Conservation (phyloP, 2,113 vertebrate species). For the Nibea coibor region DNA sequence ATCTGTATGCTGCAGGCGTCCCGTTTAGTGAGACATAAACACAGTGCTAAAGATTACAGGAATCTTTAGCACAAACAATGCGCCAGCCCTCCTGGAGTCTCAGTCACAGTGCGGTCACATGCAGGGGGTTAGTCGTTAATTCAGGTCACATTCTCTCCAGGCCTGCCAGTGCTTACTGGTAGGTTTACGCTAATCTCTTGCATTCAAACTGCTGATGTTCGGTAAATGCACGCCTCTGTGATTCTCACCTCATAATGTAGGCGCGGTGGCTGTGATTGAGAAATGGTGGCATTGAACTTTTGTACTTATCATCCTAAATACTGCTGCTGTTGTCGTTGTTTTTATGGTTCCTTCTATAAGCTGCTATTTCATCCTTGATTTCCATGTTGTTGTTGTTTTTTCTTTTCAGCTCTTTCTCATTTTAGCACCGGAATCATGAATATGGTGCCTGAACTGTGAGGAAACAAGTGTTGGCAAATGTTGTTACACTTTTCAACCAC, state of each 20-base stretch:
- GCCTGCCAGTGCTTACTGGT: conserved; percentile 31
- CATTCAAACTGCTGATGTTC: conserved; percentile 27
- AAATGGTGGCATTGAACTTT: neutral
- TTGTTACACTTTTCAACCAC: neutral
- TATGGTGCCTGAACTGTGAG: neutral
- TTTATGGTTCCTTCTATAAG: neutral
- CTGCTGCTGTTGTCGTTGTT: neutral
- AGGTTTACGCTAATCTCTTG: conserved; percentile 43
- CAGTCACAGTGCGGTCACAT: conserved; percentile 49
- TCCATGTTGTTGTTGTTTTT: neutral
- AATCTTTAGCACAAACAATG: conserved; percentile 59
- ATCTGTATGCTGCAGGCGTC: conserved; percentile 53
- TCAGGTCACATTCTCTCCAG: conserved; percentile 45
- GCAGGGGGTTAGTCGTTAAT: conserved; percentile 33
- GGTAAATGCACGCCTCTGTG: conserved; percentile 9
- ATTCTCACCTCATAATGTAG: neutral
- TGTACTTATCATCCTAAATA: neutral
- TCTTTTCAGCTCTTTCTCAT: neutral
- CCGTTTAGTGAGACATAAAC: conserved; percentile 48
- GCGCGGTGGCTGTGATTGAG: neutral
- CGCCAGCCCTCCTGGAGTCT: conserved; percentile 43
- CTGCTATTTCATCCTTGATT: neutral
- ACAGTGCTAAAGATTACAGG: conserved; percentile 44
- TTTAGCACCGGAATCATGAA: neutral
- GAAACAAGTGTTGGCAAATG: conserved; percentile 19